These are phyloP conservation scores for Phalanger gymnotis DNA, from an alignment of 2,797 vertebrate genomes.

Conservation along the genomic window DNA sequence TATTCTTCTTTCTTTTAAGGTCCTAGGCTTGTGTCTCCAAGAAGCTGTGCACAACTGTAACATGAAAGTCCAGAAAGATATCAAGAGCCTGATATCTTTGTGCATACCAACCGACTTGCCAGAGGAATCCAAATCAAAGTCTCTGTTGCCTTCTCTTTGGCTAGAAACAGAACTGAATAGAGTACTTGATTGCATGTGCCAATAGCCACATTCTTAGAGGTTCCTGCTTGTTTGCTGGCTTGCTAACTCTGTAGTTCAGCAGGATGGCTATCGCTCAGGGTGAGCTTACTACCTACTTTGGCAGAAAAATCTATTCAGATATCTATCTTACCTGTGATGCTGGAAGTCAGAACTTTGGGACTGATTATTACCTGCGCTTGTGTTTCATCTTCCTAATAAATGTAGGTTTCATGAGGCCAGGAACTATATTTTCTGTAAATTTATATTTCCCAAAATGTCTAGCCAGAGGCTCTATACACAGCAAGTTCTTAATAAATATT, in stretches of 20 bases:
- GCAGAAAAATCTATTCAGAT: not conserved
- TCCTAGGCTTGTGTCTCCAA: not conserved
- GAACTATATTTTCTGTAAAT: not conserved
- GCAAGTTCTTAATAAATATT: not conserved
- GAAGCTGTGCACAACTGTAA: not conserved
- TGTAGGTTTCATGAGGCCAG: not conserved
- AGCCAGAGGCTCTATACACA: not conserved
- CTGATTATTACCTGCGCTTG: not conserved
- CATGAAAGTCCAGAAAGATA: not conserved
- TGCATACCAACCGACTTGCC: not conserved
- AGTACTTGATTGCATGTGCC: not conserved
- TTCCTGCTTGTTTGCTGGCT: not conserved
- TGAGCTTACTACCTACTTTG: not conserved
- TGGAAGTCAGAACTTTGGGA: not conserved
- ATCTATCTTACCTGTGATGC: not conserved
- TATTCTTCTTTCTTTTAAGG: not conserved
- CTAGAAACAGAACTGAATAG: not conserved
- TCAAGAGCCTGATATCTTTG: not conserved
- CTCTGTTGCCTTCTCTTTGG: not conserved
- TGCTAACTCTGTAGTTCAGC: not conserved
- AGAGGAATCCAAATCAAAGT: not conserved
- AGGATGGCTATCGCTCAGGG: not conserved
- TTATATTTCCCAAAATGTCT: not conserved
- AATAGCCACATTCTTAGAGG: not conserved
- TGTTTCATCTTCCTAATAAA: not conserved